Evolutionary conservation across 2,888 invertebrate species (phyloP), one percentile per base, ranked within the genome.

Genomic region (Macrophya annulata): DNA sequence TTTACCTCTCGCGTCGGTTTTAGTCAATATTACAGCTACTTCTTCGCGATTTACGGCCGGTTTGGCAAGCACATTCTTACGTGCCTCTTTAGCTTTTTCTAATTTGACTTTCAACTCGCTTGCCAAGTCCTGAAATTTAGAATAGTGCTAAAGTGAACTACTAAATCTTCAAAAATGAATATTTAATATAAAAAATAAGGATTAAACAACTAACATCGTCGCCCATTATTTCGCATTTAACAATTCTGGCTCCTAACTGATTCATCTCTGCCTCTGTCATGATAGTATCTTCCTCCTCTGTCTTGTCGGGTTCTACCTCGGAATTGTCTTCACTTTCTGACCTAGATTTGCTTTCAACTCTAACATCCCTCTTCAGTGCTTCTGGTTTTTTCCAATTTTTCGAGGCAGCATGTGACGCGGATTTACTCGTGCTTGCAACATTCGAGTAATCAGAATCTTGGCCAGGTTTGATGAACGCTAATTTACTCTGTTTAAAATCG

Each of bases 141-240:
- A 55, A 71, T 21, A 62, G 25, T 31, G 6, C 55, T 59, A 59
- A 48, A 37, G 15, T 31, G 72, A n/a, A 12, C 31, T 21, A 65
- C 15, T 10, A 15, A 62, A 76, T 84, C 83, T 40, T 48, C n/a
- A 8, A 48, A 76, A 51, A n/a, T 48, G 9, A 9, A 68, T 84
- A 17, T 4, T n/a, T n/a, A 1, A 43, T 25, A 65, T n/a, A 15
- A 17, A n/a, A 10, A 0, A 43, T 31, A 81, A 6, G 4, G 21
- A 45, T 31, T 62, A 85, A 31, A 74, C 25, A 86, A 88, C 91
- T 89, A 89, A 95, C 96, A 89, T 93, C 94, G 92, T 99, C 96
- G 25, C 98, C 99, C 95, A 98, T 96, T 89, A 99, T 96, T 95
- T 99, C 99, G 17, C 99, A 99, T 94, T 98, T 98, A 0, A 99